A percentile compares a stretch with the other conserved stretches of the same genome.
These are phyloP conservation scores for Arrhopalites spinosus DNA, from an alignment of 2,888 invertebrate genomes.

Conservation along the genomic window DNA sequence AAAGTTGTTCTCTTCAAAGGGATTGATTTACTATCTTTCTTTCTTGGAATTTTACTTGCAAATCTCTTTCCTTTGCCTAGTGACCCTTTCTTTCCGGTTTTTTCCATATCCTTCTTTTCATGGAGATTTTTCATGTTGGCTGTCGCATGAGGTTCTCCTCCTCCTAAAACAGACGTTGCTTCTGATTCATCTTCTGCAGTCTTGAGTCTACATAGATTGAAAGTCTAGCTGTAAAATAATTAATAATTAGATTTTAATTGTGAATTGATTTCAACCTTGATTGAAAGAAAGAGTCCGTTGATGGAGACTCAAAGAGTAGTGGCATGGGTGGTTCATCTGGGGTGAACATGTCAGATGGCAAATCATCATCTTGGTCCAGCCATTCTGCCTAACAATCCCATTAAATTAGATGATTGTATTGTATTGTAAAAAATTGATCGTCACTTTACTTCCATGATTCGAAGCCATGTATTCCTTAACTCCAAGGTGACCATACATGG, in stretches of 20 bases:
- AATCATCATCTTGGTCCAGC: not conserved
- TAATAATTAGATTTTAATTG: too few relatives aligned
- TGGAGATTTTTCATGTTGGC: not conserved
- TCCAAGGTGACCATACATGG: not conserved
- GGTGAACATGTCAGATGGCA: not conserved
- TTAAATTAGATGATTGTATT: not conserved
- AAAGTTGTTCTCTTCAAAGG: too few relatives aligned
- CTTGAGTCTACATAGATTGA: too few relatives aligned
- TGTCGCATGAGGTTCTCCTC: not conserved
- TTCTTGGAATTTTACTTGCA: not conserved
- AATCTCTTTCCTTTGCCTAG: not conserved
- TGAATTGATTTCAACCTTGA: too few relatives aligned
- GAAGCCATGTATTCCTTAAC: slow-evolving; percentile 5
- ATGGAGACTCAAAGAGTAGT: not conserved
- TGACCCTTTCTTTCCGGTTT: not conserved
- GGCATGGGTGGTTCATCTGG: slow-evolving; percentile 10
- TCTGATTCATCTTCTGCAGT: not conserved
- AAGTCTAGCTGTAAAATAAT: too few relatives aligned
- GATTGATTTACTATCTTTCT: too few relatives aligned
- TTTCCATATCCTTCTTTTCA: not conserved
- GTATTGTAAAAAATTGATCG: not conserved
- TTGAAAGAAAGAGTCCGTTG: not conserved
- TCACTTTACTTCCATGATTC: slow-evolving; percentile 5
- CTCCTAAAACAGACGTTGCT: not conserved
- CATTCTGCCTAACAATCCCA: not conserved